A percentile compares a stretch with the other conserved stretches of the same genome.
Conservation (phyloP, 2,797 vertebrate species). For the Manis pentadactyla region DNA sequence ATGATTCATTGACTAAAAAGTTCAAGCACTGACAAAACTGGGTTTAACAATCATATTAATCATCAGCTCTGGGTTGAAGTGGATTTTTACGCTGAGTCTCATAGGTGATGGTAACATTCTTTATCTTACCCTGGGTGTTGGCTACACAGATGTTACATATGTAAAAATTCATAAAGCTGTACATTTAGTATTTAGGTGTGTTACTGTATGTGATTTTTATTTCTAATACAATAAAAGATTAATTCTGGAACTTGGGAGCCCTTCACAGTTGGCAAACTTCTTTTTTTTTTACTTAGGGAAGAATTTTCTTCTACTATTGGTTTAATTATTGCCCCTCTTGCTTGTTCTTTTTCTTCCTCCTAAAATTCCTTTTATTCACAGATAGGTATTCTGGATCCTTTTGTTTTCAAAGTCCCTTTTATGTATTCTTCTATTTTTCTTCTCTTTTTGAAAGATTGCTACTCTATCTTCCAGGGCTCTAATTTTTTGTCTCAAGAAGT, state of each 20-base stretch:
- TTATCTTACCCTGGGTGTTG: neutral
- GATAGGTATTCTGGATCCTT: neutral
- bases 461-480: neutral
- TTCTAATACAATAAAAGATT: slow-evolving; percentile 24
- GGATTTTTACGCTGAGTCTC: slow-evolving; percentile 39
- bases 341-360: neutral
- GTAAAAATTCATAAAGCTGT: slow-evolving; percentile 17
- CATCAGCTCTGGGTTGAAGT: neutral
- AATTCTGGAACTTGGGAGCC: neutral
- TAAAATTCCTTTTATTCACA: neutral
- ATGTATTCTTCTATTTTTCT: neutral
- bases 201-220: slow-evolving; percentile 5
- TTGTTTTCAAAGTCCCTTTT: neutral
- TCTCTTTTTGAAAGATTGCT: neutral
- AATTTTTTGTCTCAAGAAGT: neutral
- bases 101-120: neutral
- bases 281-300: slow-evolving; percentile 32
- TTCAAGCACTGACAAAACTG: slow-evolving; percentile 22
- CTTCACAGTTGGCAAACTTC: neutral
- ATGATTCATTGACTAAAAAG: neutral
- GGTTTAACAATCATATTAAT: slow-evolving; percentile 26
- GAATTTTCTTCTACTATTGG: neutral
- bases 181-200: neutral
- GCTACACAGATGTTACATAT: neutral
- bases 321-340: neutral